Evolutionary conservation across 2,797 vertebrate genomes (phyloP).

Genomic region (Antrozous pallidus): DNA sequence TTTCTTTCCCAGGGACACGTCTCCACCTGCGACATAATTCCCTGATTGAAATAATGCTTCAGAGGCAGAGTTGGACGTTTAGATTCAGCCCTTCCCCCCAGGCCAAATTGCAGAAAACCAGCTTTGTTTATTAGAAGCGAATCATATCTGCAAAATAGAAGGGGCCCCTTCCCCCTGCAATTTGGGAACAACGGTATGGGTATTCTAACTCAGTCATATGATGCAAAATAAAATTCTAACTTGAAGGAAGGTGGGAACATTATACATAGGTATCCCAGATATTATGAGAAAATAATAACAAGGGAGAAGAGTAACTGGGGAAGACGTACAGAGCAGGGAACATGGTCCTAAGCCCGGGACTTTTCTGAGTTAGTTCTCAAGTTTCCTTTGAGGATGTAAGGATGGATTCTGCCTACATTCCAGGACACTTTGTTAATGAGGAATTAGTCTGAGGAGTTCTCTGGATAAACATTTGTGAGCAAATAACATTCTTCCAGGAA

Average conservation of each 20-base stretch:
- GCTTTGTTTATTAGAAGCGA: constrained; percentile 44
- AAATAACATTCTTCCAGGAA: constrained; percentile 77
- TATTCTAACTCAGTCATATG: rapidly evolving
- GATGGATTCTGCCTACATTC: constrained; percentile 65
- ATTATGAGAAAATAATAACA: constrained; percentile 55
- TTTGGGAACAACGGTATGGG: neutral
- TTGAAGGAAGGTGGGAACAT: neutral
- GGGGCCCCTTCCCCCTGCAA: neutral
- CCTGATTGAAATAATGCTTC: constrained; percentile 31
- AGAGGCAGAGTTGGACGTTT: constrained; percentile 26
- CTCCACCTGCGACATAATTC: constrained; percentile 69
- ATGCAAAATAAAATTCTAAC: neutral
- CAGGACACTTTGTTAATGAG: constrained; percentile 72
- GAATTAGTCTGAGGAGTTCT: constrained; percentile 67
- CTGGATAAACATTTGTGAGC: constrained; percentile 78
- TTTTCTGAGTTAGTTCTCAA: constrained; percentile 47
- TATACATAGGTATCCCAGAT: neutral
- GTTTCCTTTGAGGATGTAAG: neutral
- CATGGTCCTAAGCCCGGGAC: constrained; percentile 28
- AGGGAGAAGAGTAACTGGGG: constrained; percentile 17
- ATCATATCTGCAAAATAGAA: neutral
- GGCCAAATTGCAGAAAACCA: constrained; percentile 17
- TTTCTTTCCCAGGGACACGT: constrained; percentile 64
- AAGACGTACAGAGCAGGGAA: neutral
- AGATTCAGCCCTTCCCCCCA: neutral